Base-by-base conservation (phyloP, 2,113 vertebrate species). In the Melospiza melodia region DNA sequence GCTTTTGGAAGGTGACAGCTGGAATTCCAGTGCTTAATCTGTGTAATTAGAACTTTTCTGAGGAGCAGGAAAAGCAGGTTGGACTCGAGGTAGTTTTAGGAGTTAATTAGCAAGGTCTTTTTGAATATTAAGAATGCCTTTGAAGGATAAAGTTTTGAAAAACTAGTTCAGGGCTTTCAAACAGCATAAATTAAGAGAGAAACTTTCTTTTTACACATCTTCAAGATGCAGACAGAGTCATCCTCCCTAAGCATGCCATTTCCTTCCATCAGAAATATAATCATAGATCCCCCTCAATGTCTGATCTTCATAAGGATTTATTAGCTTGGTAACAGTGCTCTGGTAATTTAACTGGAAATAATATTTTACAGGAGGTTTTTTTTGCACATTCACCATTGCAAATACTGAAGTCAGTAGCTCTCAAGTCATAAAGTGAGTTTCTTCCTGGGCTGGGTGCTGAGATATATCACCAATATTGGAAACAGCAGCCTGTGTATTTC, bases 151-250 rank as follows among this genome's bases (percentile, higher is more conserved):
- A 96, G 93, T 97, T 96, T 95, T 89, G 28, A 88, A 93, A 96
- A 97, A 96, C 90, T 97, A 84, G 92, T 96, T 96, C 92, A 96
- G 85, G 94, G 44, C 79, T 97, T 96, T 97, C 95, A 97, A 95
- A 96, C 90, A 95, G 93, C 95, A 97, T 97, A 97, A 92, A 96
- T 96, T 96, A 95, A 88, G 65, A n/a, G 52, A 92, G 72, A 84
- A 96, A 94, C 90, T 89, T 96, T 68, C 66, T 85, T 94, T 94
- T 90, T 93, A 58, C 15, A 17, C 52, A 24, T 93, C 23, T 27
- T 94, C 52, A 49, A 84, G 73, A 89, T 96, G 79, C 85, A 92
- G 83, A 68, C 52, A 92, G 82, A 95, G 75, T 94, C 83, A 75
- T 68, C 73, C 10, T 95, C 24, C 61, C 48, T 85, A 86, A 88